Base-by-base conservation (phyloP, 2,797 vertebrate species). In the Distichodus sexfasciatus region DNA sequence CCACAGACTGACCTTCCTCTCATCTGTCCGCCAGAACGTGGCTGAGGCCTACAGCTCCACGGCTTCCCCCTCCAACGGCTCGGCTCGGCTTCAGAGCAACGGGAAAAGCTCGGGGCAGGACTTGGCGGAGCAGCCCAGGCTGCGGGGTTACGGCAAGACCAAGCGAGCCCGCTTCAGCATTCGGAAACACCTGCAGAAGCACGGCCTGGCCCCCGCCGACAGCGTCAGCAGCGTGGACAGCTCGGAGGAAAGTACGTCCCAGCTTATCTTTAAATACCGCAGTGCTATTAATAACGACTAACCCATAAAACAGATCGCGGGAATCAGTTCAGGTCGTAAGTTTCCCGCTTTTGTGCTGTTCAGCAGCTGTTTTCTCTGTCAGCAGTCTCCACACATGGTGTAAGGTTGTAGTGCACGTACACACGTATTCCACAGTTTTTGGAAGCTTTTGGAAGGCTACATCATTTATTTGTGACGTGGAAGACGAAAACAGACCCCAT, bases 171-270 rank as follows among this genome's bases (percentile, higher is more conserved):
- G 83, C 60, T 93, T 96, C 79, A 97, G 90, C 83, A 89, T 99
- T 76, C 92, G 85, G 76, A 91, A 76, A 60, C 95, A 93, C 19
- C 91, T 98, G 48, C 92, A 96, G 78, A 92, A 90, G 48, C 94
- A 90, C 0, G 81, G 93, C 3, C 82, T 97, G 29, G 84, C 91
- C 1, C 85, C 84, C 0, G 46, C 85, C 0, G 93, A 96, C 80
- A 96, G 94, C 0, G 55, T 93, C 79, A 94, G 90, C 90, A 94
- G 95, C 81, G 74, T 90, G 0, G 94, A 96, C 79, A 94, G 94
- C 21, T 44, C 51, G 9, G 92, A 84, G 74, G 91, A 94, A 77
- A 91, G 96, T 94, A 76, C 69, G 90, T 83, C n/a, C 55, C n/a
- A 21, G 31, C 12, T 15, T 19, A 6, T 40, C 19, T 12, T 26